Percentiles rank a stretch among this genome's conserved stretches.
These are phyloP conservation scores for Brachionus plicatilis DNA, from an alignment of 1,140 invertebrate species.

Conservation along the genomic window DNA sequence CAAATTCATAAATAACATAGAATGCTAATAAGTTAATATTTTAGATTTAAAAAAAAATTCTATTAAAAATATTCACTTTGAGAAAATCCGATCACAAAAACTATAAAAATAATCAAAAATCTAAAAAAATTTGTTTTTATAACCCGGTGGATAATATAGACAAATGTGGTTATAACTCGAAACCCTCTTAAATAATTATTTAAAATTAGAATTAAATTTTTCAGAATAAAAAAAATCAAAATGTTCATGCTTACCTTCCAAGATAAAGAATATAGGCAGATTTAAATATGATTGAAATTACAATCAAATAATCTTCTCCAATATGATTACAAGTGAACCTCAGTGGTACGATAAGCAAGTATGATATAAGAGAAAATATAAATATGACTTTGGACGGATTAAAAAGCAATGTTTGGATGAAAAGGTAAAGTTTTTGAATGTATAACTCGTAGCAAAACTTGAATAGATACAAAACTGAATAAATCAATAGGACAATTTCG, in stretches of 20 bases:
- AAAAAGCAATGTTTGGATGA: not conserved
- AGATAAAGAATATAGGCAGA: conserved; percentile 72
- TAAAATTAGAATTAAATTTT: conserved; percentile 45
- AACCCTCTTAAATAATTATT: conserved; percentile 69
- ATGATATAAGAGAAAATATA: conserved; percentile 13
- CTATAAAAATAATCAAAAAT: conserved; percentile 89
- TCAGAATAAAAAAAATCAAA: not conserved
- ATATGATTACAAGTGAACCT: not conserved
- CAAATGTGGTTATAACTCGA: conserved; percentile 94
- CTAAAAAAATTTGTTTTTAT: conserved; percentile 86
- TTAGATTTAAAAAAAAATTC: not conserved
- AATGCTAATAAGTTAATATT: not conserved
- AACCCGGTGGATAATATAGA: conserved; percentile 99
- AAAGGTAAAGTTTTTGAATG: conserved; percentile 21
- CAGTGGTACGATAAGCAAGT: conserved; percentile 25
- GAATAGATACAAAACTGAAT: conserved; percentile 21
- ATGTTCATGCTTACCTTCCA: conserved; percentile 67
- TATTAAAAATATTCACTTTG: conserved; percentile 64
- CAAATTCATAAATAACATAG: conserved; percentile 19
- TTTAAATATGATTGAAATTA: conserved; percentile 36
- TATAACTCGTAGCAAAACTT: conserved; percentile 17
- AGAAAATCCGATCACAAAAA: conserved; percentile 94
- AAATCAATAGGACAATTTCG: not conserved
- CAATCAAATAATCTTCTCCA: conserved; percentile 16
- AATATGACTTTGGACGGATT: conserved; percentile 36